A percentile compares a stretch with the other conserved stretches of the same genome.
phyloP scores from a whole-genome alignment of 2,888 invertebrate genomes.

The Eupithecia dodoneata region DNA sequence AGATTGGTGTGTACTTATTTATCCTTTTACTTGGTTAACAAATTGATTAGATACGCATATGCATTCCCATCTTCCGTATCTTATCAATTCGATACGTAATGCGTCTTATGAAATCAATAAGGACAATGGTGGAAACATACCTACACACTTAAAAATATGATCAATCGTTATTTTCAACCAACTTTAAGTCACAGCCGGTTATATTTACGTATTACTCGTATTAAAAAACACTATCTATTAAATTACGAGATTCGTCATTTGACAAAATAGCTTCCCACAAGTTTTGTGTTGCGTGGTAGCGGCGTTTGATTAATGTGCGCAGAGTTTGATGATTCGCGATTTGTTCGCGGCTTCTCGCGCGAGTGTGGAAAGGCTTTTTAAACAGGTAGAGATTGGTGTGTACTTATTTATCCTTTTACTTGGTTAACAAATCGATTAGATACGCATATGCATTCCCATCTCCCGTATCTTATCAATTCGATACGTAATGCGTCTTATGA shows the following conservation, averaged over 20 bases:
- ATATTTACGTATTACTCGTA: no score
- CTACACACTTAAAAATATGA: neutral
- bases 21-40: neutral
- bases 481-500: neutral
- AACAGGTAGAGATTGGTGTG: neutral
- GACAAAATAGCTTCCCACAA: no score
- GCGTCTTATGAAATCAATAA: neutral
- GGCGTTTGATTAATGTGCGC: no score
- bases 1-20: neutral
- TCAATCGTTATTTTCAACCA: neutral
- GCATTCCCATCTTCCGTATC: neutral
- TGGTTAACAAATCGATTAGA: neutral
- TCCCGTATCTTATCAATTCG: neutral
- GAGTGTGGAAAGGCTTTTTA: neutral
- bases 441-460: neutral
- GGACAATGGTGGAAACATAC: neutral
- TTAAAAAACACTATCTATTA: no score
- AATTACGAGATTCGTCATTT: no score
- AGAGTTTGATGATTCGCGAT: no score
- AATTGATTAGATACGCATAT: slow-evolving; percentile 1
- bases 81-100: neutral
- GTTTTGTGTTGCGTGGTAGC: no score
- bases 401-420: neutral
- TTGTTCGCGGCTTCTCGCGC: no score
- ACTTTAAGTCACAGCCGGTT: no score